Evolutionary conservation across 1,140 invertebrate genomes (phyloP).

Genomic region (Coelopa frigida): DNA sequence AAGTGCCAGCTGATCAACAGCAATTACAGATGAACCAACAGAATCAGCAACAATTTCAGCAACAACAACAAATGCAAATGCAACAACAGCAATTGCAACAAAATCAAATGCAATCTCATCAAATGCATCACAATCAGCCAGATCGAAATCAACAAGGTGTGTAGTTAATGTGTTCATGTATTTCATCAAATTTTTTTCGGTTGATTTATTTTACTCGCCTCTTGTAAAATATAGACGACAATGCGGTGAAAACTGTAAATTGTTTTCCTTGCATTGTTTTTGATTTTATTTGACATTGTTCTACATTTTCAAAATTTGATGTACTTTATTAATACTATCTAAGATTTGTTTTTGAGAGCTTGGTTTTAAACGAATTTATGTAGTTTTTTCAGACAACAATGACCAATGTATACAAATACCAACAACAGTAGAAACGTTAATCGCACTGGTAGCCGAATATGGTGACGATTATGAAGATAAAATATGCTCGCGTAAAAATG

Average conservation of each 20-base stretch:
- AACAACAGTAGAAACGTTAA: slow-evolving; percentile 43
- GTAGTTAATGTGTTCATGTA: no score
- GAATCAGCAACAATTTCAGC: slow-evolving; percentile 8
- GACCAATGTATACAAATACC: slow-evolving; percentile 40
- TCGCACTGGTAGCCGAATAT: slow-evolving; percentile 44
- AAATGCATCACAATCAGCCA: background rate
- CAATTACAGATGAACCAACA: slow-evolving; percentile 2
- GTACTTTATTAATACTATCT: no score
- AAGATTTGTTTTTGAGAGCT: slow-evolving; percentile 21
- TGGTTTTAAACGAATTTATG: slow-evolving; percentile 45
- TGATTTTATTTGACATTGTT: no score
- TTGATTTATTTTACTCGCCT: no score
- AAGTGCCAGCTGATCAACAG: slow-evolving; percentile 25
- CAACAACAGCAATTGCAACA: slow-evolving; percentile 12
- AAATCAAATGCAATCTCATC: background rate
- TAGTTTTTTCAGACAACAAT: slow-evolving; percentile 44
- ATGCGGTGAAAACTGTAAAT: no score
- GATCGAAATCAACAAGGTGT: background rate
- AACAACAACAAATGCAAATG: slow-evolving; percentile 6
- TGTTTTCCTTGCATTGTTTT: no score
- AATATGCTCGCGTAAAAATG: slow-evolving; percentile 43
- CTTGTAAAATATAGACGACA: no score
- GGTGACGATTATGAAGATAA: slow-evolving; percentile 46
- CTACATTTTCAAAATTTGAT: no score
- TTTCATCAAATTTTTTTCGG: no score